Evolutionary conservation across 2,113 vertebrate genomes (phyloP).

Genomic region (Edolisoma coerulescens): DNA sequence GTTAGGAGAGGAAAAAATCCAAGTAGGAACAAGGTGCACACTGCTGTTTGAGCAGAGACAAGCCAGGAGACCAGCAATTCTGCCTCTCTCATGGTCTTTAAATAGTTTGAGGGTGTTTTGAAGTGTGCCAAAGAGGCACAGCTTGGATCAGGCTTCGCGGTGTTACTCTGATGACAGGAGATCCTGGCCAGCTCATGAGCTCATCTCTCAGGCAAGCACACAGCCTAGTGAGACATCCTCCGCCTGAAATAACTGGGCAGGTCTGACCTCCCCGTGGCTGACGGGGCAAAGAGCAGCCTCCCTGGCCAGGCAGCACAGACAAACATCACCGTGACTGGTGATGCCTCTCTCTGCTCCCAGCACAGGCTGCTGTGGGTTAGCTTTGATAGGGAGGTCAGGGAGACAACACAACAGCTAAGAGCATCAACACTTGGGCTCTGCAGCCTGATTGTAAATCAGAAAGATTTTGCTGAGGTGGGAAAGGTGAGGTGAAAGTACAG

Average conservation of each 20-base stretch:
- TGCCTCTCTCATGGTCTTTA: neutral
- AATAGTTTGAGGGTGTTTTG: neutral
- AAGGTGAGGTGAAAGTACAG: neutral
- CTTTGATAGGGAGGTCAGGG: neutral
- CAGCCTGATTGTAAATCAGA: neutral
- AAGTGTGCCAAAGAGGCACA: neutral
- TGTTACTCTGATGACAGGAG: neutral
- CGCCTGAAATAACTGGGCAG: neutral
- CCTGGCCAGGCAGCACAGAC: neutral
- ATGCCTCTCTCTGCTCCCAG: neutral
- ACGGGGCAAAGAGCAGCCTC: neutral
- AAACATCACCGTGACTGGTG: rapidly evolving
- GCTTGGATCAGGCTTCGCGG: neutral
- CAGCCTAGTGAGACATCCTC: neutral
- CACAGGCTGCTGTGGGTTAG: neutral
- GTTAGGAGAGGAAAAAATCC: neutral
- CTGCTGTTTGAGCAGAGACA: neutral
- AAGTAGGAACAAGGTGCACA: neutral
- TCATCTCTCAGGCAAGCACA: neutral
- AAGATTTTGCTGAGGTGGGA: neutral
- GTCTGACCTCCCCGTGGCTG: neutral
- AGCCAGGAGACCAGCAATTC: neutral
- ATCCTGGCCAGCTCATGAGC: neutral
- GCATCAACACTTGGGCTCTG: rapidly evolving
- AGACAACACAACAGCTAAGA: neutral